phyloP scores from a whole-genome alignment of 2,888 invertebrate genomes.

The Pherbina coryleti region DNA sequence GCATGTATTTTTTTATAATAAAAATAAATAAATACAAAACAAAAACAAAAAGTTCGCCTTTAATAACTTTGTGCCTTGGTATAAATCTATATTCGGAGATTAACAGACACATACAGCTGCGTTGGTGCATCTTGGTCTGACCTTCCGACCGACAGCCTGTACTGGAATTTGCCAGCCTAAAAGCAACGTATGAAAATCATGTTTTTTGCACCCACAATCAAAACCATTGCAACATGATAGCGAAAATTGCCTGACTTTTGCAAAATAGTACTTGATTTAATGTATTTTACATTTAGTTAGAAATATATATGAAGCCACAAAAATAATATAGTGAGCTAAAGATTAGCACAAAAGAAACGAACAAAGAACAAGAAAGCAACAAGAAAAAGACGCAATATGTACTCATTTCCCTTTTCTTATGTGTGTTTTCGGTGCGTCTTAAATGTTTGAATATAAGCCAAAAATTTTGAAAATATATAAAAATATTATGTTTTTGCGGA shows the following conservation, averaged over 20 bases:
- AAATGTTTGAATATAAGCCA: conserved; percentile 57
- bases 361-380: background rate
- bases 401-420: too few species aligned
- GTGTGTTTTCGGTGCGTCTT: conserved; percentile 34
- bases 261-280: background rate
- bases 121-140: too few species aligned
- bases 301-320: conserved; percentile 21
- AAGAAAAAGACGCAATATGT: background rate
- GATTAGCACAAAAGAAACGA: background rate
- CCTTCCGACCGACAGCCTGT: too few species aligned
- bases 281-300: background rate
- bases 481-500: background rate
- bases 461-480: conserved; percentile 36
- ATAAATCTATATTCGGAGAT: too few species aligned
- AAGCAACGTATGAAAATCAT: background rate
- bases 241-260: background rate
- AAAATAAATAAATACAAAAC: too few species aligned
- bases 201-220: background rate
- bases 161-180: too few species aligned
- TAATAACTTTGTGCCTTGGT: too few species aligned
- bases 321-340: conserved; percentile 10
- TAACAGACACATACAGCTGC: too few species aligned
- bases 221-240: background rate
- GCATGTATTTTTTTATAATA: too few species aligned
- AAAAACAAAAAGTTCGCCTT: too few species aligned